phyloP scores from a whole-genome alignment of 92 coral and sea anemone genomes.

The Blastomussa wellsi region DNA sequence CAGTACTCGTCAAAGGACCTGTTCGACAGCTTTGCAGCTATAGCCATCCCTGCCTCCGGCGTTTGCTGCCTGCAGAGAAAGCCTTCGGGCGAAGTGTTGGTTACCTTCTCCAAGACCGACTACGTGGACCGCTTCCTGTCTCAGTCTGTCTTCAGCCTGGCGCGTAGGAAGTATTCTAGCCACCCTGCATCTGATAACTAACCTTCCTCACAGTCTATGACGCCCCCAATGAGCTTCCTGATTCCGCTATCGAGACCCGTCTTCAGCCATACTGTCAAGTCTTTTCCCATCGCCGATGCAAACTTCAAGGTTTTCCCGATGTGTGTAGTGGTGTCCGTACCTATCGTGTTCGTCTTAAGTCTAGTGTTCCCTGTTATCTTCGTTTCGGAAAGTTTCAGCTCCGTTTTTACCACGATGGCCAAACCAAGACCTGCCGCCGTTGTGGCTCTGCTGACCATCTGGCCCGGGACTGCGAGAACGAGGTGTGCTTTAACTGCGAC shows the following conservation, averaged over 20 bases:
- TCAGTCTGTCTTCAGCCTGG: background rate
- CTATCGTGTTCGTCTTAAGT: background rate
- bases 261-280: background rate
- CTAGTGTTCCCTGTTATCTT: background rate
- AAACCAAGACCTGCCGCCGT: background rate
- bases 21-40: background rate
- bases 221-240: background rate
- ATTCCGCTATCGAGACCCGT: background rate
- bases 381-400: background rate
- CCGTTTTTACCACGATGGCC: background rate
- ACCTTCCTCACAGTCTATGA: background rate
- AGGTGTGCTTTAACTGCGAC: background rate
- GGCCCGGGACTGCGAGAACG: background rate
- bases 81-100: background rate
- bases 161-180: background rate
- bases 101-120: background rate
- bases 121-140: background rate
- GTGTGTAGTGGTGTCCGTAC: background rate
- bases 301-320: background rate
- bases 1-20: background rate
- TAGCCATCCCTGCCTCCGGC: background rate
- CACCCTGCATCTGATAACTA: background rate
- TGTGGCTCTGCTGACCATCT: background rate
- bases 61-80: background rate
- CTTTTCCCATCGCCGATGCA: background rate